phyloP scores from a whole-genome alignment of 2,888 invertebrate genomes.

The Sarcophaga carnaria region DNA sequence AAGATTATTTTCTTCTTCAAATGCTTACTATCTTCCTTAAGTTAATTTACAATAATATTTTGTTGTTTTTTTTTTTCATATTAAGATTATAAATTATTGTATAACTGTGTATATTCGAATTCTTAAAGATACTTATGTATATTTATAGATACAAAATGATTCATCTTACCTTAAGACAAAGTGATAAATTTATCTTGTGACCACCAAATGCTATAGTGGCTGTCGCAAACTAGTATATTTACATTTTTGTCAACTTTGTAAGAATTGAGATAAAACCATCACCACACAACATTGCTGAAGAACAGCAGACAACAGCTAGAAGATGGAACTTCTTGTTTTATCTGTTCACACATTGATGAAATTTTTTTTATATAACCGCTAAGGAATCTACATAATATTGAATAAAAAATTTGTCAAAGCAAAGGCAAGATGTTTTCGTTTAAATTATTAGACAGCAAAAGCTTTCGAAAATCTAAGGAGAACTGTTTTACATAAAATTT shows the following conservation, averaged over 20 bases:
- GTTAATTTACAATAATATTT: too few species aligned
- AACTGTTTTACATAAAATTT: too few species aligned
- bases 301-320: neutral
- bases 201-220: slow-evolving; percentile 1
- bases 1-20: neutral
- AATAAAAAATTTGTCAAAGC: neutral
- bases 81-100: slow-evolving; percentile 2
- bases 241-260: slow-evolving; percentile 10
- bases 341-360: slow-evolving; percentile 32
- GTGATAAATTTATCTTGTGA: slow-evolving; percentile 29
- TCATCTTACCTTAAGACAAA: neutral
- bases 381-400: neutral
- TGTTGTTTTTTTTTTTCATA: too few species aligned
- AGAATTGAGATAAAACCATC: slow-evolving; percentile 4
- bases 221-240: slow-evolving; percentile 49
- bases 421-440: neutral
- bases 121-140: neutral
- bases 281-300: too few species aligned
- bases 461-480: too few species aligned
- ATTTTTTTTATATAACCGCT: neutral
- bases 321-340: slow-evolving; percentile 1
- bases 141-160: slow-evolving; percentile 8
- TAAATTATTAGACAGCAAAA: too few species aligned
- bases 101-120: neutral
- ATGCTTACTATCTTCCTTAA: too few species aligned